These are phyloP conservation scores for Todiramphus saurophagus DNA, from an alignment of 2,113 vertebrate species.

Conservation along the genomic window DNA sequence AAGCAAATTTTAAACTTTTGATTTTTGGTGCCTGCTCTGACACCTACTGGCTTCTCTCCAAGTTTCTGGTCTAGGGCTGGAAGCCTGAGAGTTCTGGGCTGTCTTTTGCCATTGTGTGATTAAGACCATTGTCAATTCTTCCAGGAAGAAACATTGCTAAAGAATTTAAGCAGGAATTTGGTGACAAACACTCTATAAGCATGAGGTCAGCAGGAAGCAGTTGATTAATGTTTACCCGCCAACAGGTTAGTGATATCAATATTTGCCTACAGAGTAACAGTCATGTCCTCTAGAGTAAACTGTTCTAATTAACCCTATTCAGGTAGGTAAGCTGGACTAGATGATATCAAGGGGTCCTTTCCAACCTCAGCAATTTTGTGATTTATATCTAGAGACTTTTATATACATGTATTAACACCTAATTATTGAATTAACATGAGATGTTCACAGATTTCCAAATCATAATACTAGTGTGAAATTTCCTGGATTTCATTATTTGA, in stretches of 20 bases:
- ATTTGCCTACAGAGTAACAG: not conserved
- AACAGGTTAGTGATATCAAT: not conserved
- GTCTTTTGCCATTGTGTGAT: not conserved
- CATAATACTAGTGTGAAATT: not conserved
- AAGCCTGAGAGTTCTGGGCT: not conserved
- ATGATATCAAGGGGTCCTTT: not conserved
- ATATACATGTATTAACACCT: not conserved
- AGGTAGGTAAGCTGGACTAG: not conserved
- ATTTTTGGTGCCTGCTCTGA: not conserved
- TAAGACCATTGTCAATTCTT: not conserved
- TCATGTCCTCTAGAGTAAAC: not conserved
- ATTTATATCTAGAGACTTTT: not conserved
- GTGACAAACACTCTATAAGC: fast-evolving
- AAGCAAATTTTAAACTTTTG: not conserved
- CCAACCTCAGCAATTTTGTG: fast-evolving
- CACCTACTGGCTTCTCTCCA: not conserved
- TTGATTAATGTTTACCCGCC: fast-evolving
- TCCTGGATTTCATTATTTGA: not conserved
- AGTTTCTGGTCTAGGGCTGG: not conserved
- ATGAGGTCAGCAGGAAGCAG: not conserved
- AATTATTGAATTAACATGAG: not conserved
- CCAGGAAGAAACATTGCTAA: not conserved
- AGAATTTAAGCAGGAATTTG: not conserved
- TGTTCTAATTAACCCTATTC: not conserved
- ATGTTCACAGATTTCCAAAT: not conserved